A percentile compares a stretch with the other conserved stretches of the same genome.
These are phyloP conservation scores for Alviniconcha marisindica DNA, from an alignment of 1,140 invertebrate species.

Conservation along the genomic window DNA sequence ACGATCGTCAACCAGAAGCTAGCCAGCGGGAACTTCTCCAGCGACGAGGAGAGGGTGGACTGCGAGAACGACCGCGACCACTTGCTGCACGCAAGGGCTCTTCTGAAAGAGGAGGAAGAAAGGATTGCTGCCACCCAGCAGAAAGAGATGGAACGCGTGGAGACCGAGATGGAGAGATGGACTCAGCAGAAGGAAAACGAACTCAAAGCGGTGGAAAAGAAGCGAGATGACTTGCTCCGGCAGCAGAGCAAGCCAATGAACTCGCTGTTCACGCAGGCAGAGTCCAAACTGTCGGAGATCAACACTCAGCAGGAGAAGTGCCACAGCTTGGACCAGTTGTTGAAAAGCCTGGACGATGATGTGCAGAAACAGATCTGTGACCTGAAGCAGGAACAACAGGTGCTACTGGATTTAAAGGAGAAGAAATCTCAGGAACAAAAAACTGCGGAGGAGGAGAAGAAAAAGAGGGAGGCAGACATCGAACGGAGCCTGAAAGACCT, in stretches of 20 bases:
- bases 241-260: constrained; percentile 34
- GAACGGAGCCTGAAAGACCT: constrained; percentile 50
- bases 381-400: constrained; percentile 42
- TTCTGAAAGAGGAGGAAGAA: constrained; percentile 65
- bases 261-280: constrained; percentile 24
- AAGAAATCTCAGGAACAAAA: constrained; percentile 29
- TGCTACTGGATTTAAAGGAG: constrained; percentile 34
- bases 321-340: constrained; percentile 44
- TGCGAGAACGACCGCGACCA: constrained; percentile 53
- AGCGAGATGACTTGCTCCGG: constrained; percentile 42
- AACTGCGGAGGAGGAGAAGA: constrained; percentile 46
- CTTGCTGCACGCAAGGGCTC: constrained; percentile 55
- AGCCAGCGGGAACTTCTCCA: constrained; percentile 37
- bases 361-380: constrained; percentile 36
- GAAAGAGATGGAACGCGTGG: constrained; percentile 57
- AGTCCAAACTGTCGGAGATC: constrained; percentile 12
- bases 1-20: constrained; percentile 46
- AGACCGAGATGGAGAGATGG: constrained; percentile 64
- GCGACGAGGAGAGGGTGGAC: constrained; percentile 53
- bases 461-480: constrained; percentile 46
- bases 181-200: constrained; percentile 55
- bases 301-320: constrained; percentile 45
- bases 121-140: constrained; percentile 59
- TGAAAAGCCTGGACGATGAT: constrained; percentile 40
- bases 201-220: constrained; percentile 22